Evolutionary conservation across 2,113 vertebrate genomes (phyloP), one percentile per base, ranked within the genome.

Genomic region (Tetrax tetrax): DNA sequence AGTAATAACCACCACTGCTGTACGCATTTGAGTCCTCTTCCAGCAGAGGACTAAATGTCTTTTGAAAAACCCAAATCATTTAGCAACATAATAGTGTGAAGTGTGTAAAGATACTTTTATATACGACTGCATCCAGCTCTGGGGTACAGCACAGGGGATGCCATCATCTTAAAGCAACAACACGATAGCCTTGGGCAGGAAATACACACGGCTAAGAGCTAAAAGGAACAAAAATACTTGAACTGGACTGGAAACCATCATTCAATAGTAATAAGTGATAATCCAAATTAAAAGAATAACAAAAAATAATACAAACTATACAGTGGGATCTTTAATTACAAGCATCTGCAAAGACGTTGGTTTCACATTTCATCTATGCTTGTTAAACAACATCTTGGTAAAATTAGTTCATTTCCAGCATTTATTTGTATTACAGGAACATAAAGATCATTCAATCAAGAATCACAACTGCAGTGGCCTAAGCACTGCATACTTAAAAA

Each of bases 31-130:
- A 87, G 85, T 59, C 50, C 13, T 85, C 61, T 82, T 89, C 89
- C 84, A 91, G 80, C 54, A 91, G 47, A 84, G 41, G 37, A 53
- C 75, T 84, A 95, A 95, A 96, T 87, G 93, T 61, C 91, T 89
- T 79, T 96, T 85, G 78, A 96, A 88, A 91, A 94, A 77, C 37
- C 24, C 95, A 82, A 63, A 93, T 96, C 87, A 94, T 95, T 94
- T 69, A 90, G 87, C 66, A 72, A 64, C 41, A 12, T 76, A 59
- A 54, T 38, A 95, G 89, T 50, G 54, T 79, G 75, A 95, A 85
- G 75, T 85, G 78, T 70, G 82, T 70, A 76, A 90, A 91, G 41
- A 76, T n/a, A 76, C 90, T 95, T 83, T 60, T 69, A 69, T 57
- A 85, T 65, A 65, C 54, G 57, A 64, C 56, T 93, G 38, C 74